Evolutionary conservation across 2,888 invertebrate species (phyloP), one percentile per base, ranked within the genome.

Genomic region (Dryomyza anilis): DNA sequence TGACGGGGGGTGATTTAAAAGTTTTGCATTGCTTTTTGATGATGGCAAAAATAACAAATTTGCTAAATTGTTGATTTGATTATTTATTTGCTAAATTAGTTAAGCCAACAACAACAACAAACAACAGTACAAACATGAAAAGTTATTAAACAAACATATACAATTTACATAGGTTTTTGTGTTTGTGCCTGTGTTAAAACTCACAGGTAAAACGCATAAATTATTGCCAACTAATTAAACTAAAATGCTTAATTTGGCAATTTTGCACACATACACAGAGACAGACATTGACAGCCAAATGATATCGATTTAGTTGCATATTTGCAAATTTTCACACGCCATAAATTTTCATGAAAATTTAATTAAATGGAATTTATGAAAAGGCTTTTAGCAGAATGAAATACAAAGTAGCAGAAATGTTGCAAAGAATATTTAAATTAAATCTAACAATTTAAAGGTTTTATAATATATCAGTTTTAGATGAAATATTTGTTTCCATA

Each of bases 211-310:
- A 45, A 27, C 45, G 21, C 8, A 25, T 58, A 58, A 58, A 25
- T 58, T 58, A 58, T 58, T 58, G 45, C 29, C 29, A 45, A 48
- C 48, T 59, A 59, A 59, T 48, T 59, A 29, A 59, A 29, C 48
- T 29, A 33, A 59, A 59, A 59, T 57, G 59, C 30, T 48, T 59
- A 46, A 59, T 48, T 59, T 59, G 30, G 59, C 33, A 59, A 48
- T 59, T 59, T 55, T 55, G 33, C 23, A 1, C 2, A 12, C 29
- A 2, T 52, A 25, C 29, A 46, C 48, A 48, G 14, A 23, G 19
- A 19, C 23, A 45, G 16, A 45, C 4, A 45, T n/a, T 7, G 16
- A 1, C 48, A 25, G 1, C 10, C 48, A 23, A 5, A 48, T 23
- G 48, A 23, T 25, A 21, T 48, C 5, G 16, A 43, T 43, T 7